phyloP scores from a whole-genome alignment of 2,888 invertebrate species.

The Tridacna crocea region DNA sequence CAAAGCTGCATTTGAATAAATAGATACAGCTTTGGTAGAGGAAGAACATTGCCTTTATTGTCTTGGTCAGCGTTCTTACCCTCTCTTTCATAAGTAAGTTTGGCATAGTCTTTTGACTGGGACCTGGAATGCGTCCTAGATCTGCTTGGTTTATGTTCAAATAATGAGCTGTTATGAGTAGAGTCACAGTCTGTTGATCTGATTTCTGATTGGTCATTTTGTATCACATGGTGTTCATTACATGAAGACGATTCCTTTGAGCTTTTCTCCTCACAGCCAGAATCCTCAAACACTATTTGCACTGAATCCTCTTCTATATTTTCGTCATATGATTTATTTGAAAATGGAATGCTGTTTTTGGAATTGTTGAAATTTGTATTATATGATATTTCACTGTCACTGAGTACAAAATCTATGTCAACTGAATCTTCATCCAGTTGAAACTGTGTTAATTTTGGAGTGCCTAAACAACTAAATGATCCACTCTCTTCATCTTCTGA shows the following conservation, averaged over 20 bases:
- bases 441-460: slow-evolving; percentile 38
- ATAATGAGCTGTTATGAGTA: slow-evolving; percentile 21
- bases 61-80: slow-evolving; percentile 16
- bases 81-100: slow-evolving; percentile 43
- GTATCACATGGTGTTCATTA: slow-evolving; percentile 13
- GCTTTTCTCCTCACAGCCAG: slow-evolving; percentile 77
- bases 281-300: slow-evolving; percentile 85
- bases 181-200: slow-evolving; percentile 26
- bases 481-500: slow-evolving; percentile 63
- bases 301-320: slow-evolving; percentile 83
- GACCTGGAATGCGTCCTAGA: slow-evolving; percentile 37
- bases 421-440: slow-evolving; percentile 59
- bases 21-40: slow-evolving; percentile 88
- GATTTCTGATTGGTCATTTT: slow-evolving; percentile 51
- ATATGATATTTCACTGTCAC: slow-evolving; percentile 42
- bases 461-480: slow-evolving; percentile 61
- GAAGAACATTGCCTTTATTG: not conserved
- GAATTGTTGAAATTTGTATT: slow-evolving; percentile 25
- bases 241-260: slow-evolving; percentile 58
- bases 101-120: slow-evolving; percentile 36
- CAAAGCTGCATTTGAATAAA: slow-evolving; percentile 99
- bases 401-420: slow-evolving; percentile 62
- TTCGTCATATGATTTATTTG: slow-evolving; percentile 6
- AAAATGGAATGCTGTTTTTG: slow-evolving; percentile 59
- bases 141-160: slow-evolving; percentile 7